These are phyloP conservation scores for Nasonia giraulti DNA, from an alignment of 1,140 invertebrate genomes.

Conservation along the genomic window DNA sequence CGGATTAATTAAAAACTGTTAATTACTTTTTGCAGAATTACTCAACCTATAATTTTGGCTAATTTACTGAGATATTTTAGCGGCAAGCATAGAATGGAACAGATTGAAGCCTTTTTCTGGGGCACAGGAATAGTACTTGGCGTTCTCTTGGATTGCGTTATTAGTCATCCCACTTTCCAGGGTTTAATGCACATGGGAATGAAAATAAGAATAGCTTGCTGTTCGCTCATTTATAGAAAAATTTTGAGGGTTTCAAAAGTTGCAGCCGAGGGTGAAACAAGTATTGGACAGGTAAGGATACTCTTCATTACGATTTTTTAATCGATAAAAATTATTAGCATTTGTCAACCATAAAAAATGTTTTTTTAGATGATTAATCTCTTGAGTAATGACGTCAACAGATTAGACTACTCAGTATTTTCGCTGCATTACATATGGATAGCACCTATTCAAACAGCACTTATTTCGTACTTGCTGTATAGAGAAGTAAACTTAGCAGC, in stretches of 20 bases:
- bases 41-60: slow-evolving; percentile 83
- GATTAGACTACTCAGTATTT: slow-evolving; percentile 81
- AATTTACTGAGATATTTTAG: slow-evolving; percentile 81
- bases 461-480: slow-evolving; percentile 86
- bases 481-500: slow-evolving; percentile 82
- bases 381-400: slow-evolving; percentile 90
- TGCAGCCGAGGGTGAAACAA: slow-evolving; percentile 64
- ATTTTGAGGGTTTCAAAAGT: slow-evolving; percentile 69
- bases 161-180: slow-evolving; percentile 87
- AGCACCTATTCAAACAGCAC: slow-evolving; percentile 86
- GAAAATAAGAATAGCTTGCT: slow-evolving; percentile 85
- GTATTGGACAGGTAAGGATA: slow-evolving; percentile 57
- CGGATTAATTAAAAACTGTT: neutral
- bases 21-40: slow-evolving; percentile 76
- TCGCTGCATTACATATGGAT: slow-evolving; percentile 87
- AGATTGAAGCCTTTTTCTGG: slow-evolving; percentile 79
- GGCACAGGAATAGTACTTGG: slow-evolving; percentile 80
- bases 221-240: slow-evolving; percentile 88
- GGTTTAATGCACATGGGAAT: slow-evolving; percentile 84
- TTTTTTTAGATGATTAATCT: slow-evolving; percentile 93
- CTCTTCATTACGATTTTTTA: neutral
- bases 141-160: slow-evolving; percentile 81
- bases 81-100: slow-evolving; percentile 62
- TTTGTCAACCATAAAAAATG: neutral
- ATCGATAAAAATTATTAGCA: neutral